Conservation (phyloP, 2,888 invertebrate species). For the Yponomeuta sedellus region DNA sequence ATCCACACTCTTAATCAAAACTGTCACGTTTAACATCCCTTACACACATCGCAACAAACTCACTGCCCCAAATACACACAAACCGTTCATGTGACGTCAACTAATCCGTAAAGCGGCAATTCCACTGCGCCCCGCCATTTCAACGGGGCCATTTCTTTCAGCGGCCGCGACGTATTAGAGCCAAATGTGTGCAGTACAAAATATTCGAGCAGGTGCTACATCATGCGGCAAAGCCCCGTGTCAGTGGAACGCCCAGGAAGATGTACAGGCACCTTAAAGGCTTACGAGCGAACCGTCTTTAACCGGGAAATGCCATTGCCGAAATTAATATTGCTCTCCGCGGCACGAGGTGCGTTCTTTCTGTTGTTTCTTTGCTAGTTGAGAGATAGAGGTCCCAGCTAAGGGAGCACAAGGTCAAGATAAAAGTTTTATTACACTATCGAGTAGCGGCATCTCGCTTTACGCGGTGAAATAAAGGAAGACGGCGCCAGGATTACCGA, state of each 20-base stretch:
- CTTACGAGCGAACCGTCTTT: constrained; percentile 53
- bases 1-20: too few species aligned
- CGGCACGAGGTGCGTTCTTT: background rate
- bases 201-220: constrained; percentile 70
- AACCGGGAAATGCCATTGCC: constrained; percentile 31
- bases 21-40: too few species aligned
- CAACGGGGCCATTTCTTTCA: background rate
- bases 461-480: too few species aligned
- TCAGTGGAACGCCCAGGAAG: constrained; percentile 54
- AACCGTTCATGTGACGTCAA: background rate
- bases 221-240: constrained; percentile 67
- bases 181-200: constrained; percentile 51
- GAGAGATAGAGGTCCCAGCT: too few species aligned
- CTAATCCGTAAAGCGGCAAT: background rate
- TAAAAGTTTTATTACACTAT: too few species aligned
- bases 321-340: constrained; percentile 39
- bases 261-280: constrained; percentile 64
- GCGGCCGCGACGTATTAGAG: background rate
- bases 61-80: too few species aligned
- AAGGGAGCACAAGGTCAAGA: too few species aligned
- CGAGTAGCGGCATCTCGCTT: too few species aligned
- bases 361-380: constrained; percentile 2
- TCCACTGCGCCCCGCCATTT: background rate
- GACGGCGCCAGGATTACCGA: too few species aligned
- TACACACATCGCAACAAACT: too few species aligned